A percentile compares a stretch with the other conserved stretches of the same genome.
These are phyloP conservation scores for Lindbergichthys nudifrons DNA, from an alignment of 2,797 vertebrate genomes.

Conservation along the genomic window DNA sequence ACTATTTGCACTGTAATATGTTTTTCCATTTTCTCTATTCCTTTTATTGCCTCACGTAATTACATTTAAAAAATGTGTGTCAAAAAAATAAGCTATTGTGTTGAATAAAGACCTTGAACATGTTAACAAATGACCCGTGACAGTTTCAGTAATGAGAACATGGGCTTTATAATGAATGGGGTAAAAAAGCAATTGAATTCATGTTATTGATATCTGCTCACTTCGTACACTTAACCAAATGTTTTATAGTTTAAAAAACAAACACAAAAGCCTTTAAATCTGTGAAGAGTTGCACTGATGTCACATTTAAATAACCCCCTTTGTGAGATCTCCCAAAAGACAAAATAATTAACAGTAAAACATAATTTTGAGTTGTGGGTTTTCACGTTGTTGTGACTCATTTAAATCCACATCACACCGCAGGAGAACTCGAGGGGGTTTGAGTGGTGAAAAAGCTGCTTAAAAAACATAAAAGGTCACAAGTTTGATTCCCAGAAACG, in stretches of 20 bases:
- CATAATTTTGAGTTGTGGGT: no score
- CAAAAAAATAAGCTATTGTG: no score
- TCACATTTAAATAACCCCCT: no score
- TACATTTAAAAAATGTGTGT: not conserved
- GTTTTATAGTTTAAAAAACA: no score
- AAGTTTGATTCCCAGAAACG: conserved; percentile 46
- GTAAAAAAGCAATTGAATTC: not conserved
- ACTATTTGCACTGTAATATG: not conserved
- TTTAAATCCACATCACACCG: not conserved
- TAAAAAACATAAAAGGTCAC: conserved; percentile 36
- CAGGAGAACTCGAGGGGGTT: not conserved
- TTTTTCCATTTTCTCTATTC: not conserved
- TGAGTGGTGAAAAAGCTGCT: not conserved
- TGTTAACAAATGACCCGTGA: not conserved
- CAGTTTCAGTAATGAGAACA: not conserved
- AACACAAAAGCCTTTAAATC: not conserved
- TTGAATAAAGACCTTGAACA: conserved; percentile 1
- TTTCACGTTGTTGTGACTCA: not conserved
- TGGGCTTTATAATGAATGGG: not conserved
- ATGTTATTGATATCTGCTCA: not conserved
- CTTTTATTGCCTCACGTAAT: no score
- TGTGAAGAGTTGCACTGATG: not conserved
- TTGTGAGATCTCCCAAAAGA: not conserved
- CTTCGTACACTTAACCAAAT: not conserved
- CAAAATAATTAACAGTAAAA: not conserved